Evolutionary conservation across 2,888 invertebrate genomes (phyloP), one percentile per base, ranked within the genome.

Genomic region (Patella caerulea): DNA sequence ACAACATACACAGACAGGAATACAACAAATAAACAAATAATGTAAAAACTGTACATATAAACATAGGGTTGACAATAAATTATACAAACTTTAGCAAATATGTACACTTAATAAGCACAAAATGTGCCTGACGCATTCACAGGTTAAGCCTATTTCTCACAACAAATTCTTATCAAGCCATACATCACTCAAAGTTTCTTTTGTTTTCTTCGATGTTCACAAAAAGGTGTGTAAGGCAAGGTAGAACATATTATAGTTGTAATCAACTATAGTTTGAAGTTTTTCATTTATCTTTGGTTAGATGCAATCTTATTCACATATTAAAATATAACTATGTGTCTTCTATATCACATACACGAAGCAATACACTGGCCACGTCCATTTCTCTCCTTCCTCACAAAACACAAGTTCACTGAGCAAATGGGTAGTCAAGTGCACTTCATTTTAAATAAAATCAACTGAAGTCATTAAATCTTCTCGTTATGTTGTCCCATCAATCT

Each of bases 21-120:
- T 19, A 65, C 65, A 65, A 65, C 65, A 65, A 24, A 65, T 19
- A 24, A 65, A 24, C 19, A 65, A 24, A 65, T 65, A 65, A 24
- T 65, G 45, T 65, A 65, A 24, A 65, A 65, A 65, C 65, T 65
- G 65, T 65, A 65, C 65, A 65, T 65, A 65, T 65, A 65, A 65
- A 65, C 65, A 65, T 24, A 65, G 65, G 65, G 65, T 65, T 9
- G 65, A 65, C 65, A 65, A 65, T 65, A 65, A 65, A 65, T 65
- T 65, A 65, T 65, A 65, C 65, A 65, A 65, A 65, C 65, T 24
- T 19, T 65, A 65, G 65, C 65, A 19, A 65, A 65, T 65, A 65
- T 65, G 19, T 65, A 65, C 65, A 65, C 19, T 65, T 65, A 9
- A 45, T 45, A 45, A 45, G 45, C 45, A 45, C 45, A 45, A 45